phyloP scores from a whole-genome alignment of 2,888 invertebrate species.

The Apotomis capreana region DNA sequence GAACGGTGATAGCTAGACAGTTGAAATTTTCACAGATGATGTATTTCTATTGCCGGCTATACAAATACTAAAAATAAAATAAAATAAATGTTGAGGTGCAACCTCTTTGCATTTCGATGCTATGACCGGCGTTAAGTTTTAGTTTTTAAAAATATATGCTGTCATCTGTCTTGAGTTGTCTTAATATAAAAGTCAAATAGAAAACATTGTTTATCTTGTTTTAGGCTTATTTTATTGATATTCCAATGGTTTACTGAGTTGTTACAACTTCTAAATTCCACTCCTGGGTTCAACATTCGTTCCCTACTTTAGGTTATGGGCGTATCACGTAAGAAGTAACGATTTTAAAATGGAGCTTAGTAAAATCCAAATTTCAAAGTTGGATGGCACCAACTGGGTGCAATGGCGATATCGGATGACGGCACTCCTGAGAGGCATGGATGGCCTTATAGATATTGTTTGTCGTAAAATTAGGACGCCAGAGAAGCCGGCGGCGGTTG shows the following conservation, averaged over 20 bases:
- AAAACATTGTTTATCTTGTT: too few species aligned
- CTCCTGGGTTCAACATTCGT: neutral
- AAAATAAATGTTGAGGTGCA: too few species aligned
- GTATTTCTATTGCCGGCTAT: too few species aligned
- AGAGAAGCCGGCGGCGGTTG: neutral
- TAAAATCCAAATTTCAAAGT: neutral
- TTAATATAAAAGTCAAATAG: neutral
- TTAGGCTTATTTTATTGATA: too few species aligned
- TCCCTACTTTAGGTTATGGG: neutral
- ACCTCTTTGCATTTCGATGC: too few species aligned
- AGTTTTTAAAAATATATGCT: neutral
- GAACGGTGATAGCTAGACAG: too few species aligned
- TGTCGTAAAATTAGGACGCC: neutral
- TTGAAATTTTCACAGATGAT: too few species aligned
- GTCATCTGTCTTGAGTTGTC: neutral
- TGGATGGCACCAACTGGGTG: neutral
- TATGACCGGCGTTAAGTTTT: too few species aligned
- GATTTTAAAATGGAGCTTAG: neutral
- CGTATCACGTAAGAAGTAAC: neutral
- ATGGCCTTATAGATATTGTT: too few species aligned
- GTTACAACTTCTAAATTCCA: too few species aligned
- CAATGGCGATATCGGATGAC: neutral
- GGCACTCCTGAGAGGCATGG: slow-evolving; percentile 1
- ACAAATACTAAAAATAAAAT: too few species aligned
- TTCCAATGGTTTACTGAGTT: too few species aligned